Conservation (phyloP, 2,888 invertebrate genomes). For the Anthrax anthrax region DNA sequence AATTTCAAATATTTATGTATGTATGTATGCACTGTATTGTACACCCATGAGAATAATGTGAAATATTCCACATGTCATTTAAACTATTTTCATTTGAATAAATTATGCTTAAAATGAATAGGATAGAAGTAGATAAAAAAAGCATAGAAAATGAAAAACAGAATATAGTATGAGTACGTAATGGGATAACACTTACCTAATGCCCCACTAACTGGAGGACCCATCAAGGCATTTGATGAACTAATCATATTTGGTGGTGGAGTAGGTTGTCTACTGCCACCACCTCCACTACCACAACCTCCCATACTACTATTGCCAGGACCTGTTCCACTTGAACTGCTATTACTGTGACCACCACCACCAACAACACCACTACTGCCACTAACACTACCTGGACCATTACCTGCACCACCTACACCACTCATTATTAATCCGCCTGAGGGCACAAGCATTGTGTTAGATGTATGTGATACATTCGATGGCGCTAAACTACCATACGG, state of each 20-base stretch:
- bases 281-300: constrained; percentile 6
- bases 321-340: constrained; percentile 10
- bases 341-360: too few species aligned
- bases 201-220: constrained; percentile 10
- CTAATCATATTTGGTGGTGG: constrained; percentile 19
- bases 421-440: constrained; percentile 20
- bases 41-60: too few species aligned
- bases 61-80: too few species aligned
- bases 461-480: constrained; percentile 16
- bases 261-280: constrained; percentile 18
- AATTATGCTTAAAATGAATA: too few species aligned
- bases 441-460: constrained; percentile 29
- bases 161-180: too few species aligned
- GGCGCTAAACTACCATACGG: constrained; percentile 25
- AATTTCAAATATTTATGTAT: too few species aligned
- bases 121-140: too few species aligned
- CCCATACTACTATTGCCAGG: too few species aligned
- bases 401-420: constrained; percentile 13
- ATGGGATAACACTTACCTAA: constrained; percentile 13
- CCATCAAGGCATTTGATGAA: constrained; percentile 11
- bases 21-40: too few species aligned
- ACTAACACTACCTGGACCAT: constrained; percentile 12
- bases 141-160: too few species aligned
- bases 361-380: constrained; percentile 10
- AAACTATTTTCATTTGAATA: too few species aligned